phyloP scores from a whole-genome alignment of 2,888 invertebrate genomes.

The Drosophila affinis region DNA sequence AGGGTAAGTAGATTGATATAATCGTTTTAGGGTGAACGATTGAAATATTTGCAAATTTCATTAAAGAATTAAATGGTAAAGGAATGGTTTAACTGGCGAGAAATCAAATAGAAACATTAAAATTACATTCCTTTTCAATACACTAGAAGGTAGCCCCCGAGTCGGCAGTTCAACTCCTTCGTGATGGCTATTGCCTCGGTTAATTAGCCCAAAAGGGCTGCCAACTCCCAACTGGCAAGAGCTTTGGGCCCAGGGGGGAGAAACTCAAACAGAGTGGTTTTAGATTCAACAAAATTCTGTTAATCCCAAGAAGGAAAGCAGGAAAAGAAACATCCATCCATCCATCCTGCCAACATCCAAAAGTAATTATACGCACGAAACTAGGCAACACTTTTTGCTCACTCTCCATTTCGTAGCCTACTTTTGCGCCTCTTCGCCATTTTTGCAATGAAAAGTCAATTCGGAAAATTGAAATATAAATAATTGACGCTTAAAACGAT shows the following conservation, averaged over 20 bases:
- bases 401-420: neutral
- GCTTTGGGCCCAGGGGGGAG: conserved; percentile 31
- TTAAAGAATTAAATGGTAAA: neutral
- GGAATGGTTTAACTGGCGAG: no score
- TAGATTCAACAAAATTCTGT: conserved; percentile 59
- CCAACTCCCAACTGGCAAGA: conserved; percentile 29
- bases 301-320: neutral
- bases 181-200: neutral
- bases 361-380: conserved; percentile 64
- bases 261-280: conserved; percentile 60
- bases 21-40: neutral
- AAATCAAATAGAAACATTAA: neutral
- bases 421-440: conserved; percentile 3
- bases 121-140: neutral
- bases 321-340: conserved; percentile 3
- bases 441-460: conserved; percentile 57
- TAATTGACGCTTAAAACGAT: conserved; percentile 60
- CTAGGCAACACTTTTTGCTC: conserved; percentile 43
- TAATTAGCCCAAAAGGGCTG: conserved; percentile 68
- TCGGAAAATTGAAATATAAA: conserved; percentile 64
- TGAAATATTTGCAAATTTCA: neutral
- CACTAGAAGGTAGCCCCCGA: conserved; percentile 2
- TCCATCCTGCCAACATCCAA: neutral
- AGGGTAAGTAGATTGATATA: neutral
- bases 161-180: conserved; percentile 11